Base-by-base conservation (phyloP, 2,113 vertebrate species). In the Esox niger region DNA sequence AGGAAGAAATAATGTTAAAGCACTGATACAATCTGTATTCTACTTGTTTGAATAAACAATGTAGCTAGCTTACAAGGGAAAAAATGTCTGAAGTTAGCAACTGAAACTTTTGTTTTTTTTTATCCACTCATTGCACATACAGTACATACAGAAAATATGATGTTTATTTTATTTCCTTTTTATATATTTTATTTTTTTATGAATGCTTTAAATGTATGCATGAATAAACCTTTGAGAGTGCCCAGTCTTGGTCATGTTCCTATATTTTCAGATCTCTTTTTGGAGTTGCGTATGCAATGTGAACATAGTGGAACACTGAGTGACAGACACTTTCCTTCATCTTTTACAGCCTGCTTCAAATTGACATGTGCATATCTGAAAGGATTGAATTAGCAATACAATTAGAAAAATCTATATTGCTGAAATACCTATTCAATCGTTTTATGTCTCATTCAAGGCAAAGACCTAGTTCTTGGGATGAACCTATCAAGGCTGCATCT, bases 181-280 rank as follows among this genome's bases (percentile, higher is more conserved):
- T 71, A 60, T 64, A 7, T 35, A 54, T 54, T 66, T 56, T 8
- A 23, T 43, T 15, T 26, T 59, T 58, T 62, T 33, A 56, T 68
- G 61, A 29, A 62, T 33, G 60, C 62, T 68, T 56, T 20, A 68
- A 43, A 60, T 64, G 38, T 69, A 65, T 80, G 88, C 88, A 89
- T 85, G 86, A 79, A 52, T 43, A 71, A 6, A 63, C 79, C 64
- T 62, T 68, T 62, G 52, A 73, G 71, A 77, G 79, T 79, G 78
- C 75, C 73, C 62, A 46, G 62, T 83, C 67, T 77, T 70, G 68
- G 8, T 68, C 38, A 23, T 65, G 75, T 69, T 71, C 32, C n/a
- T 68, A 49, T 71, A 68, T 17, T 69, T 56, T 58, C 4, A 58
- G 10, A 29, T 58, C 27, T 62, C 57, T 59, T 35, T 79, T 69